Percentiles rank a stretch among this genome's conserved stretches.
These are phyloP conservation scores for Drosophila burlai DNA, from an alignment of 1,140 invertebrate genomes.

Conservation along the genomic window DNA sequence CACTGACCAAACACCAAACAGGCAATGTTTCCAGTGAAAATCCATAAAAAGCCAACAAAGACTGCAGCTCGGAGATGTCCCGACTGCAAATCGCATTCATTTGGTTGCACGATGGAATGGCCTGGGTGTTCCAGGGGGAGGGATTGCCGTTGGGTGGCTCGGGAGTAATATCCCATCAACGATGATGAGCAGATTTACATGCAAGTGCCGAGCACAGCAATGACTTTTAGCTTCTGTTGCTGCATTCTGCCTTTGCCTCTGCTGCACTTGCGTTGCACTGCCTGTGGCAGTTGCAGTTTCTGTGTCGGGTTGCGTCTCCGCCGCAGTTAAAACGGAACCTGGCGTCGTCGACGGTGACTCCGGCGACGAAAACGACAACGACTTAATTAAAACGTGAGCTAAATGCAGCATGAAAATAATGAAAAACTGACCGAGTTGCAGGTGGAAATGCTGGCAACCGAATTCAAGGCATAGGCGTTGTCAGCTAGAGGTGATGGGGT, in stretches of 20 bases:
- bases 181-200: slow-evolving; percentile 84
- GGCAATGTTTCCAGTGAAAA: slow-evolving; percentile 62
- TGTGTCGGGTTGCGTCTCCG: slow-evolving; percentile 24
- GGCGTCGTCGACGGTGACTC: slow-evolving; percentile 36
- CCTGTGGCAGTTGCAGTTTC: slow-evolving; percentile 13
- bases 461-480: slow-evolving; percentile 21
- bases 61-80: slow-evolving; percentile 61
- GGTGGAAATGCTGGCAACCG: slow-evolving; percentile 65
- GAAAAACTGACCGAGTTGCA: slow-evolving; percentile 82
- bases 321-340: slow-evolving; percentile 43
- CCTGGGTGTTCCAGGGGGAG: neutral
- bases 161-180: slow-evolving; percentile 80
- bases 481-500: neutral
- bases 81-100: slow-evolving; percentile 82
- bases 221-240: slow-evolving; percentile 53
- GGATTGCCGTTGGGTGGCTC: slow-evolving; percentile 13
- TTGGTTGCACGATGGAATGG: slow-evolving; percentile 26
- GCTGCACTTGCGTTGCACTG: slow-evolving; percentile 15
- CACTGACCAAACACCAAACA: slow-evolving; percentile 47
- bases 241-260: slow-evolving; percentile 3
- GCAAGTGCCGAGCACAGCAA: slow-evolving; percentile 70
- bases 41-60: slow-evolving; percentile 73
- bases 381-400: slow-evolving; percentile 84
- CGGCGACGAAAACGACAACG: slow-evolving; percentile 51
- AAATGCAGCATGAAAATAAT: slow-evolving; percentile 84